Base-by-base conservation (phyloP, 2,113 vertebrate genomes). In the Perca fluviatilis region DNA sequence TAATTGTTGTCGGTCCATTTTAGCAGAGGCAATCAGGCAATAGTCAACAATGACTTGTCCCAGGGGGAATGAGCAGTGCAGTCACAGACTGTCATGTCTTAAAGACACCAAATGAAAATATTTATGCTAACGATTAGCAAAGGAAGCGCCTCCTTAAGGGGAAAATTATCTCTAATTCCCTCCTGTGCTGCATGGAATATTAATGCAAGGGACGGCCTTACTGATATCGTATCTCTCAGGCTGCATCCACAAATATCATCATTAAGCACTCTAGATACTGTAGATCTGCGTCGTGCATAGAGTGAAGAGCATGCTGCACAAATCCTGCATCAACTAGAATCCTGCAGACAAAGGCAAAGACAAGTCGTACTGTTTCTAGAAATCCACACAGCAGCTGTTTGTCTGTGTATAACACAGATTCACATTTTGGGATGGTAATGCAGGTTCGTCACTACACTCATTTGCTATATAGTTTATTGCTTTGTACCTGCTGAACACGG, bases 181-280 rank as follows among this genome's bases (percentile, higher is more conserved):
- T 57, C 10, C 57, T 27, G 65, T 65, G 80, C 73, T 81, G 86
- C 80, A 68, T 71, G 36, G 90, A 95, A 94, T 94, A 89, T 88
- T 89, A 93, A 94, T 92, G 68, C 61, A 74, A 74, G 77, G 74
- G 73, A 64, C 88, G 83, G 88, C 85, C 84, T 91, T 91, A 92
- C 73, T 79, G 80, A 78, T 86, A 85, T 80, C 67, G 43, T 67
- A 77, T 80, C 72, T 83, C 58, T 25, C 73, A 72, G 66, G 72
- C 77, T 86, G 79, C 60, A 2, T 64, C 71, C 70, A 77, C 60
- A 80, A 85, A 92, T 86, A 87, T 76, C 66, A 88, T 87, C 79
- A 75, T 89, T 84, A 88, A 84, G 66, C 71, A 64, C 70, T 18
- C 2, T n/a, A 46, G 75, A 77, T 84, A 64, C 70, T 18, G 2